Evolutionary conservation across 1,140 invertebrate species (phyloP).

Genomic region (Vanessa atalanta): DNA sequence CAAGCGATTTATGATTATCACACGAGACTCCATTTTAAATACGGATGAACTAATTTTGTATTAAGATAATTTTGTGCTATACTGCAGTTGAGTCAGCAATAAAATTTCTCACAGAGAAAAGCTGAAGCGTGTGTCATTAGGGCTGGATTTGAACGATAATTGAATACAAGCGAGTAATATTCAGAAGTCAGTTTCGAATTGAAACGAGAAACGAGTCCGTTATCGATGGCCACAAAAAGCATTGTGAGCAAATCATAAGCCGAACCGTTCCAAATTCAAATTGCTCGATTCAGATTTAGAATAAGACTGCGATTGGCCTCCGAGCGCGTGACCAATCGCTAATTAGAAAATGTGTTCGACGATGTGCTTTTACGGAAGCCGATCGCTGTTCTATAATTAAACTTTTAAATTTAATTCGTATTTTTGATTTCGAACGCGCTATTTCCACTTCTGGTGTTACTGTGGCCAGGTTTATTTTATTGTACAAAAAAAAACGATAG

Average conservation of each 20-base stretch:
- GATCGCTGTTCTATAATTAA: conserved; percentile 76
- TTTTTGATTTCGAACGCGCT: conserved; percentile 74
- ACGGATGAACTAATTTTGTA: conserved; percentile 24
- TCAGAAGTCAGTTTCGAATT: conserved; percentile 49
- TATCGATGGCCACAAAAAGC: conserved; percentile 53
- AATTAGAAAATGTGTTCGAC: conserved; percentile 77
- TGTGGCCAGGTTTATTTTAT: conserved; percentile 62
- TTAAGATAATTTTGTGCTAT: conserved; percentile 22
- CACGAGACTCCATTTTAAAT: conserved; percentile 19
- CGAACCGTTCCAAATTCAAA: conserved; percentile 76
- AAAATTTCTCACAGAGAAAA: conserved; percentile 4
- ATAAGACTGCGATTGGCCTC: conserved; percentile 63
- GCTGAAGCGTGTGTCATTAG: conserved; percentile 8
- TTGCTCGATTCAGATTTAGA: conserved; percentile 73
- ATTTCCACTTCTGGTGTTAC: conserved; percentile 78
- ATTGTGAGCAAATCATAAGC: conserved; percentile 60
- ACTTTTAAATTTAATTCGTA: conserved; percentile 73
- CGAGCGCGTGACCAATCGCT: conserved; percentile 78
- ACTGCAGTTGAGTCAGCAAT: conserved; percentile 10
- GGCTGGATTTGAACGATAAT: conserved; percentile 40
- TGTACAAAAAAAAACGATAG: conserved; percentile 16
- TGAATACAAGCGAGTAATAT: conserved; percentile 44
- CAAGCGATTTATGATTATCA: conserved; percentile 37
- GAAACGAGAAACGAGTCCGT: conserved; percentile 50
- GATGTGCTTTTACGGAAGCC: conserved; percentile 76